These are phyloP conservation scores for Delphinus delphis DNA, from an alignment of 2,113 vertebrate species.

Conservation along the genomic window DNA sequence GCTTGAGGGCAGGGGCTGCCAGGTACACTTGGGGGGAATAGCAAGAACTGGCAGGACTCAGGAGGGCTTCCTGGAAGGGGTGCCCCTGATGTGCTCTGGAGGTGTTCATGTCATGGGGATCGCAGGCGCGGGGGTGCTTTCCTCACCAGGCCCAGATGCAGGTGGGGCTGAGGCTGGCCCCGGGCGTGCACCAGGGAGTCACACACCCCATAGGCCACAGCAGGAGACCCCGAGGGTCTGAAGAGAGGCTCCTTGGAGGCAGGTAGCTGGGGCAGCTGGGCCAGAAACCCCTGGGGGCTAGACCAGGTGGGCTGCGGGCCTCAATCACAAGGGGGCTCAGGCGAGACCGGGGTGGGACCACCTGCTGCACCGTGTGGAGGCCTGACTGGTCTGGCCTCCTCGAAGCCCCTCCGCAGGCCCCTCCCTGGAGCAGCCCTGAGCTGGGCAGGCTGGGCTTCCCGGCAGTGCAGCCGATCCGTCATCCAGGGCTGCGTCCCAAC, in stretches of 20 bases:
- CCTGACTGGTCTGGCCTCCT: not conserved
- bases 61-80: not conserved
- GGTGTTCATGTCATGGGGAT: rapidly evolving
- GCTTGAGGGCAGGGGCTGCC: not conserved
- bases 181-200: rapidly evolving
- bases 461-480: no score
- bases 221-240: not conserved
- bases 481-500: not conserved
- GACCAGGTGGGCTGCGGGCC: not conserved
- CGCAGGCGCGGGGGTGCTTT: not conserved
- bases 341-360: no score
- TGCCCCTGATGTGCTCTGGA: no score
- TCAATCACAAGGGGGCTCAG: rapidly evolving
- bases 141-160: not conserved
- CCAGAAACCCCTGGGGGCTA: not conserved
- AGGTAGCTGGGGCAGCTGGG: not conserved
- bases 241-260: not conserved
- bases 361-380: not conserved
- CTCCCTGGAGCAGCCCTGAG: not conserved
- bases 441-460: not conserved
- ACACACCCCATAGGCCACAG: not conserved
- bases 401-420: not conserved
- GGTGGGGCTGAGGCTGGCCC: not conserved
- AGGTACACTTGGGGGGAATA: not conserved
- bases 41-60: no score